Evolutionary conservation across 2,888 invertebrate genomes (phyloP).

Genomic region (Thymelicus lineola): DNA sequence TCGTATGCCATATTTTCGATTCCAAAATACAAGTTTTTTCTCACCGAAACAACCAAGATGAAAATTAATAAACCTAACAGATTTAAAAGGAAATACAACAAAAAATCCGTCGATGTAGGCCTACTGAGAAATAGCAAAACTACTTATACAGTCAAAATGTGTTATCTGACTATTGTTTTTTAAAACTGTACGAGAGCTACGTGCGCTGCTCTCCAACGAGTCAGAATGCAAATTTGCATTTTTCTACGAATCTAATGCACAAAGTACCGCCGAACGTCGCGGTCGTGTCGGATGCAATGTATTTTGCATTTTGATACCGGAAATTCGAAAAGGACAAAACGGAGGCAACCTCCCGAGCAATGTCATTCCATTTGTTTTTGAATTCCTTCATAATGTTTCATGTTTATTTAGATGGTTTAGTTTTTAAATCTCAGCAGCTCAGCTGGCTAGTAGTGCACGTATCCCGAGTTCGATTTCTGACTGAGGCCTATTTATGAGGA

Average conservation of each 20-base stretch:
- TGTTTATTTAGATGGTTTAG: too few relatives aligned
- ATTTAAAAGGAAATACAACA: background rate
- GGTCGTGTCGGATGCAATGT: constrained; percentile 44
- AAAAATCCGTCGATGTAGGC: constrained; percentile 26
- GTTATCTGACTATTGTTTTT: constrained; percentile 41
- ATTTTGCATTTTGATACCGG: constrained; percentile 44
- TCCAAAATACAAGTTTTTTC: too few relatives aligned
- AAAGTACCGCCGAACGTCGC: constrained; percentile 44
- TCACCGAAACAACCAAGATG: too few relatives aligned
- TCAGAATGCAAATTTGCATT: constrained; percentile 47
- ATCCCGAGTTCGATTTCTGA: too few relatives aligned
- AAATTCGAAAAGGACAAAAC: constrained; percentile 26
- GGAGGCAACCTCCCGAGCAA: constrained; percentile 3
- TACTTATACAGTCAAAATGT: constrained; percentile 36
- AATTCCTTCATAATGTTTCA: background rate
- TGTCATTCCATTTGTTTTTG: background rate
- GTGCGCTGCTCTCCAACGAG: constrained; percentile 44
- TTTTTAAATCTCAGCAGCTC: too few relatives aligned
- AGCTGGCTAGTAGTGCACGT: too few relatives aligned
- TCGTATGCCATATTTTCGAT: too few relatives aligned
- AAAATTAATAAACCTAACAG: too few relatives aligned
- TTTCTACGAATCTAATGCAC: constrained; percentile 47
- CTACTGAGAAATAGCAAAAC: constrained; percentile 33
- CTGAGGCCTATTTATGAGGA: too few relatives aligned
- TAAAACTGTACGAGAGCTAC: constrained; percentile 41